These are phyloP conservation scores for Zingel zingel DNA, from an alignment of 2,113 vertebrate species.

Conservation along the genomic window DNA sequence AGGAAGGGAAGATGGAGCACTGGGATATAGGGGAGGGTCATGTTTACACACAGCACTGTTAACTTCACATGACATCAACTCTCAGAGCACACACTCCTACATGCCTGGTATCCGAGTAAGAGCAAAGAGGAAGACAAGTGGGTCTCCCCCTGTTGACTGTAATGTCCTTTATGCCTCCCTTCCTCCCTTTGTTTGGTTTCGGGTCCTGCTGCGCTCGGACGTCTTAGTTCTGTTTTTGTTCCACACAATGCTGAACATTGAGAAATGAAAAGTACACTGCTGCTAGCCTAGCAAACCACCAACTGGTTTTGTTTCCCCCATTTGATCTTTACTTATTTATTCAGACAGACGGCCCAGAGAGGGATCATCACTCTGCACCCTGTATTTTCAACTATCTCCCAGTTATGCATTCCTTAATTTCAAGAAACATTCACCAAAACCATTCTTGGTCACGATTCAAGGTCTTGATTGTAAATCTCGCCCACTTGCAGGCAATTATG, in stretches of 20 bases:
- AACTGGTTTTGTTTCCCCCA: conserved; percentile 22
- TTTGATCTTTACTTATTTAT: conserved; percentile 15
- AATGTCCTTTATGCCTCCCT: conserved; percentile 8
- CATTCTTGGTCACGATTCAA: neutral
- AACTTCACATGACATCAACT: conserved; percentile 78
- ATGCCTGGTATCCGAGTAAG: neutral
- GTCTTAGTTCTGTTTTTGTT: conserved; percentile 41
- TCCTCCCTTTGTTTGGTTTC: conserved; percentile 9
- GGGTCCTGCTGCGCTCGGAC: neutral
- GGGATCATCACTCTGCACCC: neutral
- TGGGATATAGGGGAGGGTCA: conserved; percentile 54
- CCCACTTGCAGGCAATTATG: neutral
- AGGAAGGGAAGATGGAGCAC: conserved; percentile 48
- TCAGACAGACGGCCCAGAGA: neutral
- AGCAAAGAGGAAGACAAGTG: conserved; percentile 19
- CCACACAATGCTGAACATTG: neutral
- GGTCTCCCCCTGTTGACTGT: conserved; percentile 18
- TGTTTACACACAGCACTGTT: conserved; percentile 67
- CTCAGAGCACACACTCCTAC: conserved; percentile 40
- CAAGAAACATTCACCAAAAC: neutral
- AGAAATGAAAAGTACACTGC: conserved; percentile 1
- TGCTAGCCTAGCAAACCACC: conserved; percentile 1
- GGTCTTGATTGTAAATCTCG: neutral
- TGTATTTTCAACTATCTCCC: neutral
- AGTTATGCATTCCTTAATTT: neutral